Conservation (phyloP, 2,888 invertebrate species). For the Campoplex capitator region DNA sequence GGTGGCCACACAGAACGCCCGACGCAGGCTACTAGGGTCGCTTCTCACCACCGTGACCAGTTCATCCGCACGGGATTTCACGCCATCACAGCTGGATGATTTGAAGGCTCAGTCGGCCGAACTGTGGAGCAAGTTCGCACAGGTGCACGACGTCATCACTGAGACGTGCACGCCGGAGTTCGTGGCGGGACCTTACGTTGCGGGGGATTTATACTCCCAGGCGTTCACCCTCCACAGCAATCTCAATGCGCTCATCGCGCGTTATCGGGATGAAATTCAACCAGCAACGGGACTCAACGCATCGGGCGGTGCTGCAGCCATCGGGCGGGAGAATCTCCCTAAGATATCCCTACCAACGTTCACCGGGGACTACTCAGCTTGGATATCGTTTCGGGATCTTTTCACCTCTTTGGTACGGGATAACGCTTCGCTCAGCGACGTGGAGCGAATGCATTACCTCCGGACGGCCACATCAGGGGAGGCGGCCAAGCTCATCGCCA, state of each 20-base stretch:
- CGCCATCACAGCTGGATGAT: not conserved
- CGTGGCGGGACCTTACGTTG: not conserved
- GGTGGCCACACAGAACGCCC: not conserved
- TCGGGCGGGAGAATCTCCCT: not conserved
- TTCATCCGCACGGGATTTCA: not conserved
- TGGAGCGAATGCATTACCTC: constrained; percentile 22
- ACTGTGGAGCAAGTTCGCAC: not conserved
- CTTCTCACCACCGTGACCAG: too few species aligned
- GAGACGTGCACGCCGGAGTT: not conserved
- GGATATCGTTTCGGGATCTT: constrained; percentile 25
- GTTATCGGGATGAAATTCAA: not conserved
- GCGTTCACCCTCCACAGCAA: not conserved
- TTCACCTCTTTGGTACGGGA: constrained; percentile 9
- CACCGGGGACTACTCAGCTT: constrained; percentile 1
- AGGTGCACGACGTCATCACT: not conserved
- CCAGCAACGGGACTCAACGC: not conserved
- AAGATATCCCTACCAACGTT: not conserved
- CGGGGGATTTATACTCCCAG: not conserved
- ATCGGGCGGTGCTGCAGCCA: not conserved
- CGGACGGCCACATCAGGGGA: constrained; percentile 14
- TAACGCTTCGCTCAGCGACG: not conserved
- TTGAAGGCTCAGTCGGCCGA: not conserved
- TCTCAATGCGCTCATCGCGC: not conserved
- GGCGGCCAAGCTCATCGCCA: constrained; percentile 29
- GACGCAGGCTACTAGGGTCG: not conserved